Conservation (phyloP, 2,113 vertebrate genomes). For the Terrapene triunguis region DNA sequence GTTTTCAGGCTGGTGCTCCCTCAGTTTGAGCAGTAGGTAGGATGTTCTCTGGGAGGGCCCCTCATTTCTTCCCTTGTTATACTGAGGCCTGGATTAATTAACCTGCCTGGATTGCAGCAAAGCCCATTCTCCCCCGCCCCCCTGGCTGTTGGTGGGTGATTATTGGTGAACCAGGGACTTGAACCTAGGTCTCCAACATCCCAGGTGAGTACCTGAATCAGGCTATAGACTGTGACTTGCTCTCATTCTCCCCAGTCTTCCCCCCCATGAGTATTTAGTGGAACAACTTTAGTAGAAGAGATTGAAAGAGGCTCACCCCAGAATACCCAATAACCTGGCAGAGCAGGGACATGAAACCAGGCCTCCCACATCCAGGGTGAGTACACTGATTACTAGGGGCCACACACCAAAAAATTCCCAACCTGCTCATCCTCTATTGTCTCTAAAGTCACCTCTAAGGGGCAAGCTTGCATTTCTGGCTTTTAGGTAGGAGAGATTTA, state of each 20-base stretch:
- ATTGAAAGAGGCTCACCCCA: neutral
- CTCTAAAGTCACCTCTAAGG: neutral
- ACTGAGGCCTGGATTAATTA: neutral
- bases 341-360: neutral
- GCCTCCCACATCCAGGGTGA: neutral
- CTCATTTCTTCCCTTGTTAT: neutral
- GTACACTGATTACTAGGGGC: neutral
- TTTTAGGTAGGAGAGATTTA: neutral
- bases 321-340: neutral
- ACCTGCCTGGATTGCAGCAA: neutral
- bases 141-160: no score
- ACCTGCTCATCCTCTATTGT: neutral
- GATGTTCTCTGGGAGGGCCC: neutral
- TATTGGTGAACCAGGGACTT: no score
- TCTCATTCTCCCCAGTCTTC: neutral
- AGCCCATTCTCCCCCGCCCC: no score
- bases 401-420: neutral
- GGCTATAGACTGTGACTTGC: neutral
- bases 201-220: no score
- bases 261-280: neutral
- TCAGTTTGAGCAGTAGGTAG: neutral
- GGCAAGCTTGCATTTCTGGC: neutral
- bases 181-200: no score
- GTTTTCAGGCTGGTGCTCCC: neutral
- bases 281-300: neutral